A percentile compares a stretch with the other conserved stretches of the same genome.
phyloP scores from a whole-genome alignment of 2,113 vertebrate species.

The Misgurnus anguillicaudatus region DNA sequence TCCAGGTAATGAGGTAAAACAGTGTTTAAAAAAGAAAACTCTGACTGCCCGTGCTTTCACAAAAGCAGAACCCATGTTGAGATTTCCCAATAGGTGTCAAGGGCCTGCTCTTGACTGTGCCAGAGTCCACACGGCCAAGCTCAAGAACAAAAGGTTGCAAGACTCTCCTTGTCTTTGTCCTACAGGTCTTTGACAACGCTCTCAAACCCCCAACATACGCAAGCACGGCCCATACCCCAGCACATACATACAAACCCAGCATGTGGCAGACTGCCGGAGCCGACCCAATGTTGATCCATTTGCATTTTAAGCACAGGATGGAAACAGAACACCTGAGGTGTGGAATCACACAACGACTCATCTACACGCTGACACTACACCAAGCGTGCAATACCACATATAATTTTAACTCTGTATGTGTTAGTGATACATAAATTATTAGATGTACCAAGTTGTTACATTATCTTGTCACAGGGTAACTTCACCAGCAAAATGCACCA shows the following conservation, averaged over 20 bases:
- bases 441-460: too few relatives aligned
- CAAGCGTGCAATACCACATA: background rate
- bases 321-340: slow-evolving; percentile 10
- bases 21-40: slow-evolving; percentile 37
- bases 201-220: slow-evolving; percentile 49
- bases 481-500: too few relatives aligned
- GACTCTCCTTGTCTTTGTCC: slow-evolving; percentile 52
- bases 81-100: slow-evolving; percentile 56
- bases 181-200: slow-evolving; percentile 55
- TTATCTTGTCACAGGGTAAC: too few relatives aligned
- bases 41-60: background rate
- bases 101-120: slow-evolving; percentile 52
- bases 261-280: slow-evolving; percentile 84
- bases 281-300: slow-evolving; percentile 74
- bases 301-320: slow-evolving; percentile 79
- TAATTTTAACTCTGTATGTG: too few relatives aligned
- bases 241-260: slow-evolving; percentile 60
- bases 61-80: slow-evolving; percentile 50
- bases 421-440: too few relatives aligned
- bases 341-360: slow-evolving; percentile 14
- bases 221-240: slow-evolving; percentile 45
- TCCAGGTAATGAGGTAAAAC: slow-evolving; percentile 35
- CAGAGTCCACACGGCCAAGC: slow-evolving; percentile 69
- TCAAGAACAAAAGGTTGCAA: slow-evolving; percentile 74
- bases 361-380: background rate